Base-by-base conservation (phyloP, 2,888 invertebrate genomes). In the Ligdia adustata region DNA sequence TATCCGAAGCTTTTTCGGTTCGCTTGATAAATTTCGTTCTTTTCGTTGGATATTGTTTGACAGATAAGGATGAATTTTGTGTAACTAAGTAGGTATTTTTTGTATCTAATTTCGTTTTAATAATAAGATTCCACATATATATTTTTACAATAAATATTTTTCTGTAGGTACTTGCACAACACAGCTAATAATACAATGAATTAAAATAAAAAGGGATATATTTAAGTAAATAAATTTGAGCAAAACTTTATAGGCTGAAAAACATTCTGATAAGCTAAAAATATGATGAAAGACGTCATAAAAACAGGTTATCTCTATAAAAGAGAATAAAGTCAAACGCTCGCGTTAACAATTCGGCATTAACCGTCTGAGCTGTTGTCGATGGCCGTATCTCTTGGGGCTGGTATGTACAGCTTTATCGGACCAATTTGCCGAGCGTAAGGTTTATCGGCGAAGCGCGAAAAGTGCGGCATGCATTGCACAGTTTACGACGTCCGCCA, bases 401-500 rank as follows among this genome's bases (percentile, higher is more conserved):
- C 40, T 45, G 4, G 22, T 41, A 35, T 35, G 37, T 43, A 52
- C 51, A 52, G 50, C 40, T 56, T 55, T 56, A 56, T 51, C 40
- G 45, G 49, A 41, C 35, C 48, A 48, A 57, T 55, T 49, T 18
- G 40, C 53, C 58, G 52, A 44, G 52, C 52, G 52, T 41, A 46
- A 52, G 60, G 60, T 66, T 68, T 67, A 66, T 64, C 60, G 64
- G 43, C 29, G 73, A 76, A 76, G 75, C 70, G 66, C 70, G 68
- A 73, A 72, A 77, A 80, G 73, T 77, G 75, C 65, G 62, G 52
- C 53, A 47, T 66, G 54, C 65, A 35, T 31, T 67, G 69, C 64
- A 61, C 72, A 75, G 60, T 83, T 79, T 75, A 78, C 67, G 71
- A 70, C 75, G 66, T 71, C 72, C 70, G 75, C 71, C 72, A 70